Base-by-base conservation (phyloP, 2,113 vertebrate genomes). In the Crypturellus undulatus region DNA sequence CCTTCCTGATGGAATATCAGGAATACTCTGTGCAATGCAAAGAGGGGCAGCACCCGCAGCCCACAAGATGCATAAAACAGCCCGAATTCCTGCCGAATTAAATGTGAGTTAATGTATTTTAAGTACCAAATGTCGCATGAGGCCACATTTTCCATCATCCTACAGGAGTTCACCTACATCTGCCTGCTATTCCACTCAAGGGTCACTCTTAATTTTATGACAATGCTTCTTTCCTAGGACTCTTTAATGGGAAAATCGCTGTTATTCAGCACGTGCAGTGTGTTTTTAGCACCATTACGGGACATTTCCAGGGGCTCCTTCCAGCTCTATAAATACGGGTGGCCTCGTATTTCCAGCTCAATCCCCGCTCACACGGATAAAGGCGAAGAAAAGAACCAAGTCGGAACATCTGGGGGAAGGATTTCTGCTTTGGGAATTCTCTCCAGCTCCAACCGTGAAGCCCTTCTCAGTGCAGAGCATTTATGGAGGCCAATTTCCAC, bases 61-160 rank as follows among this genome's bases (percentile, higher is more conserved):
- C 47, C 58, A 15, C 1, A 13, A 10, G 32, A 7, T 14, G 2
- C 1, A 10, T 2, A 25, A 18, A 8, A 3, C 36, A 32, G 21
- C 38, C 5, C 5, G 14, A 28, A 21, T 4, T 12, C 22, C 7
- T 51, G 18, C 9, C 11, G 45, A 8, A 45, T 32, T 38, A 4
- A 5, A 5, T 40, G 34, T 38, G 4, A 38, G 42, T 47, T 45
- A 68, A 45, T n/a, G 42, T 26, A 68, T 21, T 28, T 28, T 6
- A 43, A 36, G 15, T 6, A 34, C 30, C 8, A 43, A 52, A 25
- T 6, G 5, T 8, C 2, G 30, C 36, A 18, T 0, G 2, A 24
- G 71, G 65, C 22, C 22, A 13, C n/a, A 0, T 28, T 28, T 49
- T 12, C 77, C 58, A 3, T 1, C 3, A 3, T 4, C 32, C 45